Evolutionary conservation across 2,888 invertebrate genomes (phyloP).

Genomic region (Therioaphis trifolii): DNA sequence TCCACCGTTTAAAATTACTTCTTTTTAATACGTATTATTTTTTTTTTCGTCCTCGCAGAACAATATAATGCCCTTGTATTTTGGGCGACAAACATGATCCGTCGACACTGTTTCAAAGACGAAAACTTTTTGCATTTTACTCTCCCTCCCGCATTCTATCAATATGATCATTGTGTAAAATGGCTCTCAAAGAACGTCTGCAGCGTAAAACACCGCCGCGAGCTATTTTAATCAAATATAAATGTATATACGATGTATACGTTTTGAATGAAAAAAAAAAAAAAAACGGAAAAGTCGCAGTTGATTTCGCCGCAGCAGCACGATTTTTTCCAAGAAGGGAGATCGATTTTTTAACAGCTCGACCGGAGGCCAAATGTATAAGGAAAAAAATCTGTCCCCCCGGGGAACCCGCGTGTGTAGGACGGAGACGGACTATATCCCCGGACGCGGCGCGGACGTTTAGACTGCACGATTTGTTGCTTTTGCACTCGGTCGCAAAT

Average conservation of each 20-base stretch:
- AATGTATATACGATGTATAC: slow-evolving; percentile 11
- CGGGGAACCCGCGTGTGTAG: slow-evolving; percentile 8
- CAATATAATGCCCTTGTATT: slow-evolving; percentile 5
- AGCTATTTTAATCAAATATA: slow-evolving; percentile 61
- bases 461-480: slow-evolving; percentile 38
- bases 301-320: background rate
- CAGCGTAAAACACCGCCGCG: slow-evolving; percentile 42
- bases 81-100: slow-evolving; percentile 19
- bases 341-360: slow-evolving; percentile 50
- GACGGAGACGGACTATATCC: too few species aligned
- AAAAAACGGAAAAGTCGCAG: slow-evolving; percentile 12
- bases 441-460: background rate
- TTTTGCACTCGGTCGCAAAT: slow-evolving; percentile 28
- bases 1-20: slow-evolving; percentile 22
- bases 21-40: background rate
- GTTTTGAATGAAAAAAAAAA: slow-evolving; percentile 9
- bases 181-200: slow-evolving; percentile 18
- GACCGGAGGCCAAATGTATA: slow-evolving; percentile 45
- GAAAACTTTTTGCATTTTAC: background rate
- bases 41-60: background rate
- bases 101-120: slow-evolving; percentile 40
- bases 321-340: background rate
- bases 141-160: slow-evolving; percentile 36
- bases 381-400: slow-evolving; percentile 20
- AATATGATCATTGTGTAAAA: slow-evolving; percentile 52